Conservation (phyloP, 2,797 vertebrate species). For the Poecilia gillii region DNA sequence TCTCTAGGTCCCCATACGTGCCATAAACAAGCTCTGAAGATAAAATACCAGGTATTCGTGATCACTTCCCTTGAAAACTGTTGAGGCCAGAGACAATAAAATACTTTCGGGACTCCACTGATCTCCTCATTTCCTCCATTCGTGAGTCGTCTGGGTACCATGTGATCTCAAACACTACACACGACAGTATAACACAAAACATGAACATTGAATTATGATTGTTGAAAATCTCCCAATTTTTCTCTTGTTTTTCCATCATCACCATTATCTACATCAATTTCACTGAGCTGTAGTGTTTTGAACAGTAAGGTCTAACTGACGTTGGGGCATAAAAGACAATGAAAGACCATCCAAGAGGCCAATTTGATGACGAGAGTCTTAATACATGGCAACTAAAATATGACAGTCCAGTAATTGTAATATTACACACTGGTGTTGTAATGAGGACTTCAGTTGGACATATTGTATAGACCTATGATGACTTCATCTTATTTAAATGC, state of each 20-base stretch:
- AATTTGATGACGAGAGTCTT: neutral
- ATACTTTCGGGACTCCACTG: slow-evolving; percentile 6
- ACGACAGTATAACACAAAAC: neutral
- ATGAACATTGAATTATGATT: neutral
- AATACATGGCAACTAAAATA: neutral
- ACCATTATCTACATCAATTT: neutral
- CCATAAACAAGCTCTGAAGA: slow-evolving; percentile 21
- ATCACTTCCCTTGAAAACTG: slow-evolving; percentile 21
- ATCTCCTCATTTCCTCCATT: slow-evolving; percentile 13
- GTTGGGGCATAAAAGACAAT: neutral
- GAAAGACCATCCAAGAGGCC: neutral
- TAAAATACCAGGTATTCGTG: slow-evolving; percentile 7
- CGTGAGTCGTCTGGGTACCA: neutral
- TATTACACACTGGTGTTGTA: neutral
- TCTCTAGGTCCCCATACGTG: neutral
- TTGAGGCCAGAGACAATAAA: slow-evolving; percentile 5
- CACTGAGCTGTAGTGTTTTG: neutral
- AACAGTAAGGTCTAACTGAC: neutral
- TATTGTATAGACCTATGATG: neutral
- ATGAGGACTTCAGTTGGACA: neutral
- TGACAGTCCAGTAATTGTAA: neutral
- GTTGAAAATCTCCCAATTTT: neutral
- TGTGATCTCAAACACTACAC: neutral
- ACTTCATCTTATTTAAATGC: neutral
- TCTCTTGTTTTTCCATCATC: neutral